phyloP scores from a whole-genome alignment of 2,113 vertebrate genomes.

The Willisornis vidua region DNA sequence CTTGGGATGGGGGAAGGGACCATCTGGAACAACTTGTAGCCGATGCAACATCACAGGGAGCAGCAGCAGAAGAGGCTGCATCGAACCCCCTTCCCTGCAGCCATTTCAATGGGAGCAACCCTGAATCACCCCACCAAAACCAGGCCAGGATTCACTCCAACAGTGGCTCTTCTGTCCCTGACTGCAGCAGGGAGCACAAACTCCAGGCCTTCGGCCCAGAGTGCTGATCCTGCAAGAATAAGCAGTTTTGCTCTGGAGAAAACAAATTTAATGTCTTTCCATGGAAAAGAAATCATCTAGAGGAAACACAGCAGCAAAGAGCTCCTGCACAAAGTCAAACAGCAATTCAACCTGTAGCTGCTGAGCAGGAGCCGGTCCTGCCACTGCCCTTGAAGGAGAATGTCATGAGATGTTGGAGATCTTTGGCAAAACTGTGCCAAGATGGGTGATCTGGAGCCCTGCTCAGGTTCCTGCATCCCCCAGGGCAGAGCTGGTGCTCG shows the following conservation, averaged over 20 bases:
- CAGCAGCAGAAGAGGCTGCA: neutral
- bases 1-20: neutral
- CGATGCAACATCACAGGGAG: fast-evolving
- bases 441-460: fast-evolving
- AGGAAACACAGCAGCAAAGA: neutral
- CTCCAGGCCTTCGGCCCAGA: neutral
- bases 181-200: fast-evolving
- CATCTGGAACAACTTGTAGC: neutral
- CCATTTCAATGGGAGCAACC: neutral
- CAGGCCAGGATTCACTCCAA: neutral
- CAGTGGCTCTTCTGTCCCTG: fast-evolving
- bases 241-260: neutral
- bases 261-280: neutral
- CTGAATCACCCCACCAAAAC: neutral
- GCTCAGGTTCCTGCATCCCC: neutral
- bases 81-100: neutral
- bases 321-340: neutral
- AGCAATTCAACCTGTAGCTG: neutral
- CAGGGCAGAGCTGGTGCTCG: neutral
- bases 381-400: fast-evolving
- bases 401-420: fast-evolving
- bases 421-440: fast-evolving
- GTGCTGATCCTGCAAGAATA: neutral
- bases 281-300: neutral
- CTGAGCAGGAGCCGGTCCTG: neutral